Percentiles rank a stretch among this genome's conserved stretches.
Evolutionary conservation across 2,888 invertebrate species (phyloP).

Genomic region (Ophion ellenae): DNA sequence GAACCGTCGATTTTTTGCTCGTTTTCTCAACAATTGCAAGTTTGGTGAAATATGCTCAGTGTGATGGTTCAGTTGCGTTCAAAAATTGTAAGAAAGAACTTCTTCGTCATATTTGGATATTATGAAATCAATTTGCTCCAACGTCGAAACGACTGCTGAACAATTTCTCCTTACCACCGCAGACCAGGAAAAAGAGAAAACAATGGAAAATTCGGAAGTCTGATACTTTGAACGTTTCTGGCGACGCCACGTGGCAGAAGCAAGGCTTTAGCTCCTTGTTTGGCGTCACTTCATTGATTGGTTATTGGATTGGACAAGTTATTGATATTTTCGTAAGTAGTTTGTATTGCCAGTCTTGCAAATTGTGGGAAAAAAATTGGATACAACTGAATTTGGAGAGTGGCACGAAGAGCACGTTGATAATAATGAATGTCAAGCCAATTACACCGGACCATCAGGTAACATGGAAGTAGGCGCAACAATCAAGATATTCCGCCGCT

Average conservation of each 20-base stretch:
- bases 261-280: neutral
- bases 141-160: conserved; percentile 14
- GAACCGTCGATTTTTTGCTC: no score
- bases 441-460: conserved; percentile 9
- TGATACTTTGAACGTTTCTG: conserved; percentile 13
- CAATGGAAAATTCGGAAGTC: neutral
- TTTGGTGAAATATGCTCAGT: no score
- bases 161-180: conserved; percentile 5
- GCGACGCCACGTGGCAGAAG: neutral
- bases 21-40: no score
- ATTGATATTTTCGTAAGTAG: no score
- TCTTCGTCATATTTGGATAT: neutral
- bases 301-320: no score
- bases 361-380: no score
- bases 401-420: no score
- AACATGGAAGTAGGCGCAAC: conserved; percentile 22
- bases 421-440: neutral
- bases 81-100: no score
- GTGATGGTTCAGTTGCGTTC: no score
- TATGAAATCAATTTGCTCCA: neutral
- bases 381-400: no score
- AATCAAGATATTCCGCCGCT: conserved; percentile 19
- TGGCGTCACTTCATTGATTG: no score
- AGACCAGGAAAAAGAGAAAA: conserved; percentile 2
- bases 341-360: no score